Evolutionary conservation across 2,888 invertebrate genomes (phyloP).

Genomic region (Leucoma salicis): DNA sequence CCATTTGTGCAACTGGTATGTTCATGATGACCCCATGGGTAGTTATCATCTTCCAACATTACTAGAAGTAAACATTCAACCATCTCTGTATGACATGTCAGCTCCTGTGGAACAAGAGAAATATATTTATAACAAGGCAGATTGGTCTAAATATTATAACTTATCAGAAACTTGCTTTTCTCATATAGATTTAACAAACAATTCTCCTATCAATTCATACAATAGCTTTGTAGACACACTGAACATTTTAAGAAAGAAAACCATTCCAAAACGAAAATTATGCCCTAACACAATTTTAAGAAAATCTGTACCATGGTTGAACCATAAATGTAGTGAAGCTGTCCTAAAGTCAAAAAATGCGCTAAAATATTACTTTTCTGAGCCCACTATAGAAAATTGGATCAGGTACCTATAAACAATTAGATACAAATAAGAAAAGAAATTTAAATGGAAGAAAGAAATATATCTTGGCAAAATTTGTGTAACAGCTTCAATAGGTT

Average conservation of each 20-base stretch:
- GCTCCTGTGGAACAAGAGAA: not conserved
- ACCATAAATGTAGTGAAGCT: not conserved
- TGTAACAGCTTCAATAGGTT: slow-evolving; percentile 6
- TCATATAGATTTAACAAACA: not conserved
- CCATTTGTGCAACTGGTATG: not conserved
- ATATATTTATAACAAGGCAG: not conserved
- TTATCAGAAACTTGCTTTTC: not conserved
- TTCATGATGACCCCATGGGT: not conserved
- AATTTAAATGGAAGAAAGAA: slow-evolving; percentile 6
- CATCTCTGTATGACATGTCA: too few relatives aligned
- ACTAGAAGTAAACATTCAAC: not conserved
- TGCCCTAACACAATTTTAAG: not conserved
- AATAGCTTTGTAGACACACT: not conserved
- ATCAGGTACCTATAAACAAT: slow-evolving; percentile 2
- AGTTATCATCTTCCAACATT: not conserved
- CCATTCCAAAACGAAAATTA: not conserved
- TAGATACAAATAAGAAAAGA: slow-evolving; percentile 8
- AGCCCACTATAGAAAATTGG: not conserved
- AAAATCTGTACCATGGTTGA: not conserved
- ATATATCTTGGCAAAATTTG: slow-evolving; percentile 5
- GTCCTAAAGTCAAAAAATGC: not conserved
- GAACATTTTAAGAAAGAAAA: not conserved
- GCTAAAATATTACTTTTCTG: not conserved
- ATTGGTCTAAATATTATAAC: not conserved
- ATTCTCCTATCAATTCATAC: not conserved